phyloP scores from a whole-genome alignment of 2,797 vertebrate species.

The Gymnopithys bicolor region DNA sequence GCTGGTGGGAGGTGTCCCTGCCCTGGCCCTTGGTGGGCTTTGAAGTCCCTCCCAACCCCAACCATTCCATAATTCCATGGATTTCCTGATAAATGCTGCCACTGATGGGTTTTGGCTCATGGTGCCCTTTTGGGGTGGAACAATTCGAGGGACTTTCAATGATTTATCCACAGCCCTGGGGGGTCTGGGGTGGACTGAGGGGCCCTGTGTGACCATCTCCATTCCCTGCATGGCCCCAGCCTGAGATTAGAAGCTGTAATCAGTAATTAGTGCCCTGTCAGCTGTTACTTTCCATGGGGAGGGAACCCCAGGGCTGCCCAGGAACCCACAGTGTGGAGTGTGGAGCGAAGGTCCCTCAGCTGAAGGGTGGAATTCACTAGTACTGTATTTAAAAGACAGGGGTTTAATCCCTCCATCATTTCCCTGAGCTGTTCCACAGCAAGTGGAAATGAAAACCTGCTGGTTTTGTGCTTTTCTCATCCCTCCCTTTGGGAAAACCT shows the following conservation, averaged over 20 bases:
- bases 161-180: rapidly evolving
- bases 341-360: not conserved
- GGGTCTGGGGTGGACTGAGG: not conserved
- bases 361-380: not conserved
- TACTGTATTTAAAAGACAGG: not conserved
- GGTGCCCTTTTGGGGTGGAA: not conserved
- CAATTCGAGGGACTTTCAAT: not conserved
- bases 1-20: too few relatives aligned
- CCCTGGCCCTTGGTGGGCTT: not conserved
- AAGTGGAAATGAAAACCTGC: not conserved
- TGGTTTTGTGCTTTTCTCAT: not conserved
- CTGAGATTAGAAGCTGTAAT: not conserved
- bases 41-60: not conserved
- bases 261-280: not conserved
- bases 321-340: not conserved
- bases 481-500: not conserved
- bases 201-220: not conserved
- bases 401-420: not conserved
- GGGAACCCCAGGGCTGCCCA: not conserved
- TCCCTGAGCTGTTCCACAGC: not conserved
- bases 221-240: not conserved
- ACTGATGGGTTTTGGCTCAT: not conserved
- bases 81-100: not conserved
- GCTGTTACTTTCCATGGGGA: not conserved
- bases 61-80: not conserved